Evolutionary conservation across 2,113 vertebrate genomes (phyloP).

Genomic region (Oreochromis aureus): DNA sequence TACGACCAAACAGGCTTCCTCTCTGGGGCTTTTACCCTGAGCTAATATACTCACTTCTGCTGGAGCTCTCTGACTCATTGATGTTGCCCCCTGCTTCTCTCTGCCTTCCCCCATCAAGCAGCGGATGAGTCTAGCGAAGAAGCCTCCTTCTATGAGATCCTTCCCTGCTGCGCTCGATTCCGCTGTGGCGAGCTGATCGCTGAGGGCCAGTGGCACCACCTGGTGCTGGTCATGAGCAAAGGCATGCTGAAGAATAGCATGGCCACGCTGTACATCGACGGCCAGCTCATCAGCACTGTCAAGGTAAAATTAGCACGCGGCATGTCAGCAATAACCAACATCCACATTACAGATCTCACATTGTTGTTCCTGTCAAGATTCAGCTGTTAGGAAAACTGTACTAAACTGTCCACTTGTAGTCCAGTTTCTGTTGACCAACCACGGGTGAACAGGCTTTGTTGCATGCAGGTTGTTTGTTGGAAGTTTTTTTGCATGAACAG

Average conservation of each 20-base stretch:
- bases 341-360: accelerated
- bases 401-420: neutral
- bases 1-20: neutral
- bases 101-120: slow-evolving; percentile 41
- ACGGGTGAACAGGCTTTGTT: accelerated
- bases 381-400: neutral
- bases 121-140: slow-evolving; percentile 95
- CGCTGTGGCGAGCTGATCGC: slow-evolving; percentile 90
- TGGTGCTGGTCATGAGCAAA: slow-evolving; percentile 96
- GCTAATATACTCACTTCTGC: neutral
- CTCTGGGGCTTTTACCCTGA: neutral
- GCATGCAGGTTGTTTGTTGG: neutral
- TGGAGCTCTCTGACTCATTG: neutral
- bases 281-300: slow-evolving; percentile 89
- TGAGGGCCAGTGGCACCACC: slow-evolving; percentile 98
- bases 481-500: accelerated
- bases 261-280: slow-evolving; percentile 89
- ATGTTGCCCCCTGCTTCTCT: neutral
- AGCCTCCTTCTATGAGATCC: slow-evolving; percentile 94
- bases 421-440: neutral
- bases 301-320: slow-evolving; percentile 74
- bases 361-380: accelerated
- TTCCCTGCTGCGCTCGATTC: slow-evolving; percentile 94
- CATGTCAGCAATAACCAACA: neutral
- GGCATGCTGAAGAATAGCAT: slow-evolving; percentile 99